Percentiles rank a stretch among this genome's conserved stretches.
These are phyloP conservation scores for Conistra vaccinii DNA, from an alignment of 2,888 invertebrate species.

Conservation along the genomic window DNA sequence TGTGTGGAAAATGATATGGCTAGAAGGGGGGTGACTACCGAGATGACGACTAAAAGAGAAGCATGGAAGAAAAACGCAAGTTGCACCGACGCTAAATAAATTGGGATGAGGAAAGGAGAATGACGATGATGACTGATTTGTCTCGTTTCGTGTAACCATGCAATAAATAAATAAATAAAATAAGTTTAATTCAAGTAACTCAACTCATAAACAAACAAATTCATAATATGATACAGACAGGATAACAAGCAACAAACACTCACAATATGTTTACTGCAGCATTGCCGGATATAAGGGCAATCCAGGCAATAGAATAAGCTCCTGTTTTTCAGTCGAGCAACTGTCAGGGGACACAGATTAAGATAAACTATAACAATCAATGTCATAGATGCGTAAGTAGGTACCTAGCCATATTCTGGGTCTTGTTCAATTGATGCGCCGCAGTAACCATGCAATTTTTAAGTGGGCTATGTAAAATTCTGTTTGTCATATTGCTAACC, in stretches of 20 bases:
- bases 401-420: neutral
- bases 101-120: neutral
- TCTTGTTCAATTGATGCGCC: neutral
- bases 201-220: too few species aligned
- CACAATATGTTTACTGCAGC: too few species aligned
- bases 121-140: too few species aligned
- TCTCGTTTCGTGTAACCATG: neutral
- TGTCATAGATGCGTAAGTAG: neutral
- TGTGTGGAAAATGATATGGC: too few species aligned
- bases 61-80: neutral
- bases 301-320: neutral
- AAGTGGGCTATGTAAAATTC: neutral
- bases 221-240: too few species aligned
- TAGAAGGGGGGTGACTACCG: too few species aligned
- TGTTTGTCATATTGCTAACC: neutral
- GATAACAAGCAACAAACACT: too few species aligned
- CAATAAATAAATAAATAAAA: too few species aligned
- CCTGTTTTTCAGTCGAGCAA: neutral
- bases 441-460: neutral
- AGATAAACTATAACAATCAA: too few species aligned
- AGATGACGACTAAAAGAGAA: neutral
- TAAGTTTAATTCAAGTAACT: too few species aligned
- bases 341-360: neutral
- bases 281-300: too few species aligned
- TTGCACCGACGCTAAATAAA: neutral